Conservation (phyloP, 2,113 vertebrate genomes). For the Hyperopisus bebe region DNA sequence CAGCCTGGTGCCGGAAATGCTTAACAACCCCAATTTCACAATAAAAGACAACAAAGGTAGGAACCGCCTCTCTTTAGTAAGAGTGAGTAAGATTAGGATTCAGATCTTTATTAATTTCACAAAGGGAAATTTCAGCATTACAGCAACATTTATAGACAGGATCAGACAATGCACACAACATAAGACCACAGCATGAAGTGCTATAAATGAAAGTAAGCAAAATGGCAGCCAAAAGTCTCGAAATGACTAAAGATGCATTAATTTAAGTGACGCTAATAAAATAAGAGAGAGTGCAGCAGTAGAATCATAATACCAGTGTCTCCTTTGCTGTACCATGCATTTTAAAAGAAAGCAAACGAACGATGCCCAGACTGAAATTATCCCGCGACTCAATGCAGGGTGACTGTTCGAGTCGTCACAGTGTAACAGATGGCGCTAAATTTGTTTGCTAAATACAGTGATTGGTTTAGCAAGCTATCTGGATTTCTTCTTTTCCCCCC, state of each 20-base stretch:
- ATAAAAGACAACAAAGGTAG: conserved; percentile 94
- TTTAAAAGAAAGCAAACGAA: conserved; percentile 58
- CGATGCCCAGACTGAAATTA: conserved; percentile 49
- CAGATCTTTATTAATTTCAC: not conserved
- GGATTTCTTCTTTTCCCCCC: conserved; percentile 22
- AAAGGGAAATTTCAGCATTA: not conserved
- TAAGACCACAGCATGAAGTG: not conserved
- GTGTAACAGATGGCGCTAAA: conserved; percentile 55
- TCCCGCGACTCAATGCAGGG: conserved; percentile 52
- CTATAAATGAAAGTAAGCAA: not conserved
- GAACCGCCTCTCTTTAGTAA: conserved; percentile 4
- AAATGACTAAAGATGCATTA: not conserved
- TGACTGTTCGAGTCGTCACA: conserved; percentile 49
- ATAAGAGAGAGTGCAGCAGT: conserved; percentile 50
- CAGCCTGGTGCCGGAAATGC: conserved; percentile 86
- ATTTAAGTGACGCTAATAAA: conserved; percentile 21
- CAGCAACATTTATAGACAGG: not conserved
- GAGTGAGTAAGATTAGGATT: not conserved
- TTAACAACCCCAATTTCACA: conserved; percentile 95
- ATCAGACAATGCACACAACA: not conserved
- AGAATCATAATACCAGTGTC: conserved; percentile 57
- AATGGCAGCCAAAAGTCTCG: not conserved
- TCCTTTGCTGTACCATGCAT: conserved; percentile 49
- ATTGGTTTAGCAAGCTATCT: conserved; percentile 47
- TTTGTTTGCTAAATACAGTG: conserved; percentile 60